Evolutionary conservation across 2,888 invertebrate species (phyloP), one percentile per base, ranked within the genome.

Genomic region (Leptinotarsa tumamoca): DNA sequence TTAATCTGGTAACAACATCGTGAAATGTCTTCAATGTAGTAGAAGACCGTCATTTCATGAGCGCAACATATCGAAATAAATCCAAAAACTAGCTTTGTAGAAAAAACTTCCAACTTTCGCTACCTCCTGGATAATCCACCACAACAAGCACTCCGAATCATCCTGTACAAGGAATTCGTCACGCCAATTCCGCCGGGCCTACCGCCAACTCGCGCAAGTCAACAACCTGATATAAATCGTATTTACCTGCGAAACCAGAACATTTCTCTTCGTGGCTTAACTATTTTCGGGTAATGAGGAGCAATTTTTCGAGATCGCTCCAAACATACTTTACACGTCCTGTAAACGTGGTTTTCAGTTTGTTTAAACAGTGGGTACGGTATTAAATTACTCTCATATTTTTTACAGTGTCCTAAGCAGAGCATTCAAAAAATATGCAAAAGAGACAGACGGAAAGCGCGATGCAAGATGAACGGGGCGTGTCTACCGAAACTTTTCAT

Each of bases 321-420:
- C 79, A 76, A 79, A 82, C 82, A 81, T 80, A 81, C 82, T 83
- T 81, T 76, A 74, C 82, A 83, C 82, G 81, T 82, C 81, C 83
- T 80, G 83, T 83, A 84, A 85, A 84, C 85, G 86, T 83, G 86
- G 86, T 87, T 87, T 86, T 83, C 84, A 83, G 86, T 87, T 86
- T 87, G 87, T 87, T 87, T 86, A 86, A 87, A 87, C 85, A 87
- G 86, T 84, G 86, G 85, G 82, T 84, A 80, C 82, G 83, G 87
- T 85, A 87, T 87, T 87, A 87, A 88, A 88, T 88, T 87, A 87
- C 87, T 85, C 86, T 84, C 85, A 85, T 86, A 87, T 88, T 88
- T 88, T 88, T 88, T 86, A 85, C 87, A 85, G 86, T 86, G 86
- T 85, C 85, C 86, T 83, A 85, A 86, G 86, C 86, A 85, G 83